Base-by-base conservation (phyloP, 2,888 invertebrate species). In the Pomacea canaliculata region DNA sequence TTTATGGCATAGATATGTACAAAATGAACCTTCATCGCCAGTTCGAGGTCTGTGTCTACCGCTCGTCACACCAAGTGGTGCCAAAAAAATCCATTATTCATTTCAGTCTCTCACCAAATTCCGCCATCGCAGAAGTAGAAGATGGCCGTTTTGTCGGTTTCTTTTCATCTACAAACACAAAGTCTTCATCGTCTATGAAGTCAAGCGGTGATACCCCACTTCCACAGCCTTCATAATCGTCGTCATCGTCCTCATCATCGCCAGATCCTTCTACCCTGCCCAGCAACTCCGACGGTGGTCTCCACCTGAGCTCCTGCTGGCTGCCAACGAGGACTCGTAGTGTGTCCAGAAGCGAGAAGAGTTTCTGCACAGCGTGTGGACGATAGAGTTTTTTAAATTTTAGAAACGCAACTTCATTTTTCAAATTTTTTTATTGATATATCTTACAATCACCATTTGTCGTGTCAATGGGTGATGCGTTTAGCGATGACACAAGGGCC, bases 121-220 rank as follows among this genome's bases (percentile, higher is more conserved):
- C 27, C 13, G 23, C 62, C 16, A 74, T 19, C 27, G 74, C 48
- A 7, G 74, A 18, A 18, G 48, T 27, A n/a, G 10, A 18, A 46
- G 27, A 12, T 1, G 68, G 68, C n/a, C 56, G 27, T 60, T 62
- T 74, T 12, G 27, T 48, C 9, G 49, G n/a, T n/a, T 69, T 60
- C 13, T 27, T 76, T 16, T 79, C 79, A n/a, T 63, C 77, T 37
- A 74, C 73, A 71, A 79, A 80, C n/a, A 67, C 70, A 63, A 79
- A 78, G 56, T 80, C 80, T 37, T 79, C 76, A 56, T 78, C 78
- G 23, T 78, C 78, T n/a, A 71, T 70, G 7, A 66, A 67, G 27
- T 19, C 69, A 10, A 49, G 60, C 48, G 18, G 63, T 56, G 66
- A 46, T 8, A 49, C 62, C 19, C 73, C 77, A 18, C 72, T 72